Conservation (phyloP, 2,797 vertebrate genomes). For the Onychomys leucogaster region DNA sequence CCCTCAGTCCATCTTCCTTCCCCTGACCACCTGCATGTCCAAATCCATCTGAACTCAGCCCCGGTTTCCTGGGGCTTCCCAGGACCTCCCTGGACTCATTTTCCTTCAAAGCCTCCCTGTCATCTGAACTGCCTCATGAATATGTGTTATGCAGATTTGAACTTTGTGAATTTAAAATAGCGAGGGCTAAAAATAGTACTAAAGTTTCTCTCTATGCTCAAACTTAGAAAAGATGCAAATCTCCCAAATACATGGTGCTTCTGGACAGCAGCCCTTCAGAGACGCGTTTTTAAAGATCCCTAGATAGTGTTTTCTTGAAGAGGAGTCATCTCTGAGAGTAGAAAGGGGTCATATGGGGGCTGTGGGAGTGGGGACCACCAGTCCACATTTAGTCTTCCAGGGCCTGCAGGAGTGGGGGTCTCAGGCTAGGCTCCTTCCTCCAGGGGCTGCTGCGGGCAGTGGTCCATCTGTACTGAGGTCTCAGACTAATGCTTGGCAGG, state of each 20-base stretch:
- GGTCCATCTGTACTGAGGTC: too few relatives aligned
- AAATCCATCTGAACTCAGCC: neutral
- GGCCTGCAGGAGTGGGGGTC: neutral
- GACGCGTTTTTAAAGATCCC: neutral
- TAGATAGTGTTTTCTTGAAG: neutral
- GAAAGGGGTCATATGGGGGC: neutral
- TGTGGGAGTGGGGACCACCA: too few relatives aligned
- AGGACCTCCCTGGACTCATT: neutral
- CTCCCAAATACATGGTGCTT: neutral
- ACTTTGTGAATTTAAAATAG: conserved; percentile 56
- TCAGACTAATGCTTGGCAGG: neutral
- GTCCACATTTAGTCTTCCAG: neutral
- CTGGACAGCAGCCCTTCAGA: neutral
- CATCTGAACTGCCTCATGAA: neutral
- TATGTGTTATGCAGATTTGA: conserved; percentile 24
- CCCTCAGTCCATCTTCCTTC: fast-evolving
- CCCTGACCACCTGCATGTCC: fast-evolving
- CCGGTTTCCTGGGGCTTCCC: neutral
- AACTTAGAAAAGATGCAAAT: conserved; percentile 39
- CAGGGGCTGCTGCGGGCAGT: too few relatives aligned
- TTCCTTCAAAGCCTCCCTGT: neutral
- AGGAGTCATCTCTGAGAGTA: neutral
- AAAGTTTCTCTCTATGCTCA: neutral
- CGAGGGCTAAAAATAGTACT: conserved; percentile 55
- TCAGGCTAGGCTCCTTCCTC: neutral